These are phyloP conservation scores for Parapsyche elsis DNA, from an alignment of 1,140 invertebrate genomes.

Conservation along the genomic window DNA sequence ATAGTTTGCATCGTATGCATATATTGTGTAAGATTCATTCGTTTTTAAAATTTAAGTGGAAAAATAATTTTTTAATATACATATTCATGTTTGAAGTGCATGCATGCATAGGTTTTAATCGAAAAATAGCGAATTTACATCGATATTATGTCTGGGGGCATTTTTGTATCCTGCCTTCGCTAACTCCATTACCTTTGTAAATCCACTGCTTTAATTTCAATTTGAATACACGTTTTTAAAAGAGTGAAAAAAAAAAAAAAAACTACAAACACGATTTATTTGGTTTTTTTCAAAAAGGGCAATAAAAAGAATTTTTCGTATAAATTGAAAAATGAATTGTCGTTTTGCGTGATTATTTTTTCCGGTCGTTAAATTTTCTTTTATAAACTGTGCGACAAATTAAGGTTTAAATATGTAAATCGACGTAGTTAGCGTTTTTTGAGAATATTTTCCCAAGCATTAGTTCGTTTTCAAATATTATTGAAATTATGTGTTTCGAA, in stretches of 20 bases:
- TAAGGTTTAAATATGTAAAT: slow-evolving; percentile 32
- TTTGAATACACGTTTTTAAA: slow-evolving; percentile 24
- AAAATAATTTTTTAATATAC: slow-evolving; percentile 6
- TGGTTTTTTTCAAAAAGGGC: neutral
- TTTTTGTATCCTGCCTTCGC: slow-evolving; percentile 44
- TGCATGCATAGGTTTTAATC: slow-evolving; percentile 35
- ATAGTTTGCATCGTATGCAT: too few species aligned
- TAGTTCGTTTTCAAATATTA: neutral
- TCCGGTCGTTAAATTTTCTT: slow-evolving; percentile 5
- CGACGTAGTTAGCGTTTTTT: slow-evolving; percentile 15
- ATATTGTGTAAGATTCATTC: neutral
- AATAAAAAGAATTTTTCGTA: slow-evolving; percentile 19
- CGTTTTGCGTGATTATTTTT: slow-evolving; percentile 33
- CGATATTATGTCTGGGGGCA: slow-evolving; percentile 45
- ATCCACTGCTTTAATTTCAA: slow-evolving; percentile 27
- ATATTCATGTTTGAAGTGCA: slow-evolving; percentile 16
- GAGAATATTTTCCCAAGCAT: neutral
- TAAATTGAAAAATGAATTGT: slow-evolving; percentile 34
- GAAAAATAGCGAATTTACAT: slow-evolving; percentile 48
- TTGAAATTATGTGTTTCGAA: slow-evolving; percentile 30
- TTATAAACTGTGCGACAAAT: slow-evolving; percentile 28
- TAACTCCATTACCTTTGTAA: slow-evolving; percentile 46
- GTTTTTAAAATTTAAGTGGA: neutral
- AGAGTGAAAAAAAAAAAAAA: neutral
- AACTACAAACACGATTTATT: neutral